Evolutionary conservation across 37 sponge, comb jelly and placozoan species (phyloP).

Genomic region (Spongilla lacustris): DNA sequence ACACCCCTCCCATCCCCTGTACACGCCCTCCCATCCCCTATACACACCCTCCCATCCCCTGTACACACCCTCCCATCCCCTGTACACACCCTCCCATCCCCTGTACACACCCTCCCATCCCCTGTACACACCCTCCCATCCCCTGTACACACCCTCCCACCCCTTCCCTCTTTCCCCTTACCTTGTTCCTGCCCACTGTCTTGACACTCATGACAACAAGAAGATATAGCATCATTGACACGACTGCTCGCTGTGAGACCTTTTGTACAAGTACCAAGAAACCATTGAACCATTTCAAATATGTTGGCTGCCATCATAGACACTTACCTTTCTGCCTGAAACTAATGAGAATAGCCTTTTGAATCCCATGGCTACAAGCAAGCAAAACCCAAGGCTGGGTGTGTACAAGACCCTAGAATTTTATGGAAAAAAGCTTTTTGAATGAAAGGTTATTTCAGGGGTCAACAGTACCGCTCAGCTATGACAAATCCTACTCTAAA

Average conservation of each 20-base stretch:
- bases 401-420: slow-evolving; percentile 76
- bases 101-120: no score
- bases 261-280: background rate
- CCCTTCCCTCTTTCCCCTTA: background rate
- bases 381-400: slow-evolving; percentile 84
- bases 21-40: no score
- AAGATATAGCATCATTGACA: slow-evolving; percentile 6
- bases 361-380: slow-evolving; percentile 72
- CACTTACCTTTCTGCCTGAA: background rate
- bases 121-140: no score
- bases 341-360: background rate
- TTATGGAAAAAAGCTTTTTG: background rate
- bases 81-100: no score
- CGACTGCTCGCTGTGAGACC: background rate
- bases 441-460: background rate
- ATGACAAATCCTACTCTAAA: slow-evolving; percentile 90
- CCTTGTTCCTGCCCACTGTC: slow-evolving; percentile 62
- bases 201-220: slow-evolving; percentile 54
- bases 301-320: background rate
- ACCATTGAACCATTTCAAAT: slow-evolving; percentile 1
- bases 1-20: no score
- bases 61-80: no score
- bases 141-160: background rate
- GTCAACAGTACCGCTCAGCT: slow-evolving; percentile 83
- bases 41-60: no score